These are phyloP conservation scores for Melanophora roralis DNA, from an alignment of 2,888 invertebrate species.

Conservation along the genomic window DNA sequence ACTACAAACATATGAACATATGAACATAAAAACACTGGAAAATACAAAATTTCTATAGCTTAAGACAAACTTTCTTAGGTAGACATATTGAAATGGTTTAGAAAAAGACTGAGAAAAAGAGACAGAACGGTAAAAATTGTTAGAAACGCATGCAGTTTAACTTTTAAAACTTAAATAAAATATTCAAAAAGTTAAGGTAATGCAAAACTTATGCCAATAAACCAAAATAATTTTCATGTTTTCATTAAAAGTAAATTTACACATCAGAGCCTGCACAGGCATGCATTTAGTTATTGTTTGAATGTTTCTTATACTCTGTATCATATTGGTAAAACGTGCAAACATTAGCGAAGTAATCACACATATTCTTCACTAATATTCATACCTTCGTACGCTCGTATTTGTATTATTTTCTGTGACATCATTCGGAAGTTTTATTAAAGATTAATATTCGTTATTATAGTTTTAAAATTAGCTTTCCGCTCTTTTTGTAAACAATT, in stretches of 20 bases:
- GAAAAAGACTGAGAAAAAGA: background rate
- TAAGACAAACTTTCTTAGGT: no score
- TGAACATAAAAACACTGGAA: no score
- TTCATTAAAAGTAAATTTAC: conserved; percentile 38
- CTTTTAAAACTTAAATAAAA: conserved; percentile 32
- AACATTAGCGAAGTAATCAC: conserved; percentile 17
- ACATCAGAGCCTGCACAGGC: background rate
- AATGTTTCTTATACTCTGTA: background rate
- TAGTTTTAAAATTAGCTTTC: no score
- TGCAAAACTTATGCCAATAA: conserved; percentile 58
- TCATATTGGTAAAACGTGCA: conserved; percentile 24
- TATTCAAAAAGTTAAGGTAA: conserved; percentile 58
- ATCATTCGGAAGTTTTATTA: no score
- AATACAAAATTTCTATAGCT: no score
- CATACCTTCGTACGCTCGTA: background rate
- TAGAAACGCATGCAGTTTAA: background rate
- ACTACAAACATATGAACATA: no score
- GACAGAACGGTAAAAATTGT: no score
- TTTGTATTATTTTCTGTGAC: no score
- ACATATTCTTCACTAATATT: no score
- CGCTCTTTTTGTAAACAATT: no score
- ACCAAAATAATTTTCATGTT: conserved; percentile 53
- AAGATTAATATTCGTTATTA: no score
- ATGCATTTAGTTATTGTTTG: conserved; percentile 1
- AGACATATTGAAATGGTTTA: no score